Evolutionary conservation across 2,797 vertebrate genomes (phyloP).

Genomic region (Chloroceryle inda): DNA sequence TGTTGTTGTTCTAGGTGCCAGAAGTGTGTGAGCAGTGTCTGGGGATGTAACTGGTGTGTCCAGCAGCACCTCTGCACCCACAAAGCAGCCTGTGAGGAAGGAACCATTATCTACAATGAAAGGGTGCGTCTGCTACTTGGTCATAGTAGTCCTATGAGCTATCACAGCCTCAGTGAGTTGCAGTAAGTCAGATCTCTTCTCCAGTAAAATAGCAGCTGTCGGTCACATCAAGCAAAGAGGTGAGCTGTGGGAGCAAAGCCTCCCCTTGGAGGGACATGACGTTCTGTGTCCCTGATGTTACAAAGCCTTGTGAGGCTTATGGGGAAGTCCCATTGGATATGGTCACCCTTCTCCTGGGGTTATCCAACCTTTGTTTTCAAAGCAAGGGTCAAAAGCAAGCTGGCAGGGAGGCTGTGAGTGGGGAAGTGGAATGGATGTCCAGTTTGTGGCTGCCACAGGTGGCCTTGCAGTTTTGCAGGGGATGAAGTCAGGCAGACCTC

Average conservation of each 20-base stretch:
- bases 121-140: constrained; percentile 80
- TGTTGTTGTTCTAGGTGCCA: constrained; percentile 84
- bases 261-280: background rate
- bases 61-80: constrained; percentile 94
- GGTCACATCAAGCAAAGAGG: background rate
- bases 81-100: constrained; percentile 89
- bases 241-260: background rate
- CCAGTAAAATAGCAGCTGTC: background rate
- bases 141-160: background rate
- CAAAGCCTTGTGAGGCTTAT: background rate
- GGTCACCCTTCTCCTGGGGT: background rate
- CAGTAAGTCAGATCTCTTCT: background rate
- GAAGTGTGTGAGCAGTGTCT: constrained; percentile 92
- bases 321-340: background rate
- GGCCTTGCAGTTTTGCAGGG: background rate
- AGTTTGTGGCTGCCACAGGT: background rate
- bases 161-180: background rate
- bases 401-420: background rate
- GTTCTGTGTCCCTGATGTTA: background rate
- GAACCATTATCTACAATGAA: constrained; percentile 91
- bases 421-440: background rate
- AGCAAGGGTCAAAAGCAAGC: background rate
- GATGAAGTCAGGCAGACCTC: background rate
- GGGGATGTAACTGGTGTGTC: constrained; percentile 97
- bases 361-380: background rate